A percentile compares a stretch with the other conserved stretches of the same genome.
These are phyloP conservation scores for Hetaerina titia DNA, from an alignment of 2,888 invertebrate genomes.

Conservation along the genomic window DNA sequence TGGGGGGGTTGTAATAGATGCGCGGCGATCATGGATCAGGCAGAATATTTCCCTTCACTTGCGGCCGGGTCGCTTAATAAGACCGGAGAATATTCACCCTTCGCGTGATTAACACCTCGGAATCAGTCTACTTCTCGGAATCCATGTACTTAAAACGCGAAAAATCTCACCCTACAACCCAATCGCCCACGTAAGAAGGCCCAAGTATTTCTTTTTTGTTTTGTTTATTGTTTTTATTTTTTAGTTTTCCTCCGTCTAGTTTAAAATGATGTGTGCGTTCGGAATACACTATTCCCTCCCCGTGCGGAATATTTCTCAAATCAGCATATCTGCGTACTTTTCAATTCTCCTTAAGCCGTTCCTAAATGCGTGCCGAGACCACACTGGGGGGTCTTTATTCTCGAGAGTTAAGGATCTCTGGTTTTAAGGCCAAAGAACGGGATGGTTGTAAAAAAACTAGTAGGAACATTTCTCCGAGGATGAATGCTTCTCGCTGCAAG, in stretches of 20 bases:
- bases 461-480: not conserved
- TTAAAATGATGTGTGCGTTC: not conserved
- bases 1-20: not conserved
- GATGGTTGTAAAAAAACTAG: not conserved
- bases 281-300: not conserved
- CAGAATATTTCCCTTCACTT: not conserved
- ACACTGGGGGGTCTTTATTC: not conserved
- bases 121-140: not conserved
- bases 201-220: not conserved
- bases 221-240: not conserved
- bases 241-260: not conserved
- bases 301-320: not conserved
- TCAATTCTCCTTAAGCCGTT: not conserved
- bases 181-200: not conserved
- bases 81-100: not conserved
- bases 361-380: not conserved
- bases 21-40: not conserved
- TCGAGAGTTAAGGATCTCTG: not conserved
- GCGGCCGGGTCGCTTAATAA: not conserved
- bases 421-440: not conserved
- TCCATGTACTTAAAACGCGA: not conserved
- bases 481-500: not conserved
- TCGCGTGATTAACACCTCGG: not conserved
- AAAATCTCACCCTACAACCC: not conserved
- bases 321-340: not conserved